Conservation (phyloP, 1,140 invertebrate species). For the Teleopsis dalmanni region DNA sequence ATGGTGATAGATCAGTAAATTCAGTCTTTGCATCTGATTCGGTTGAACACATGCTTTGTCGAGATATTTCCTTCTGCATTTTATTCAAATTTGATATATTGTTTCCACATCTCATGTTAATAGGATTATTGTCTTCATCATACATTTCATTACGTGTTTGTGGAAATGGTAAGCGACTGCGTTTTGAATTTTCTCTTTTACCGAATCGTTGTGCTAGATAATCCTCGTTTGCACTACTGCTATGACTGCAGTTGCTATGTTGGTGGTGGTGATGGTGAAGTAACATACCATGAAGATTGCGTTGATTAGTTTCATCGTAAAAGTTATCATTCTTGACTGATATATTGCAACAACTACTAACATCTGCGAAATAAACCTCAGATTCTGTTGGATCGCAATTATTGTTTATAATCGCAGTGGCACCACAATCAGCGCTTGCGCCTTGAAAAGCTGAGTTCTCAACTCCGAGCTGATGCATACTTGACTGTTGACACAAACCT, state of each 20-base stretch:
- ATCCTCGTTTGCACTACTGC: constrained; percentile 46
- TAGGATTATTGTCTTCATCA: constrained; percentile 26
- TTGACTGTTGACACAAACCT: background rate
- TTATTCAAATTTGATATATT: constrained; percentile 34
- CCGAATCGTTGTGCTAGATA: constrained; percentile 49
- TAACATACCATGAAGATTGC: background rate
- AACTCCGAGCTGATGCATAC: constrained; percentile 19
- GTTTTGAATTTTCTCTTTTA: constrained; percentile 50
- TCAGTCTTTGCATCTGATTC: constrained; percentile 44
- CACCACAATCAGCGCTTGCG: constrained; percentile 21
- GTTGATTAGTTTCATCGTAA: constrained; percentile 32
- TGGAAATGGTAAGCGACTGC: constrained; percentile 52
- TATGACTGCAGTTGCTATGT: constrained; percentile 27
- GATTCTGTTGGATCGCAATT: constrained; percentile 54
- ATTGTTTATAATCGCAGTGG: background rate
- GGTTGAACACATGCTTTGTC: constrained; percentile 47
- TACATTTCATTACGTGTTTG: constrained; percentile 38
- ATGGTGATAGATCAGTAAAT: constrained; percentile 41
- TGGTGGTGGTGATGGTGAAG: constrained; percentile 14
- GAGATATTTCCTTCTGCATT: constrained; percentile 48
- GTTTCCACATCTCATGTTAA: constrained; percentile 9
- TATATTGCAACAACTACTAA: constrained; percentile 74
- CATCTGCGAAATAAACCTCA: constrained; percentile 78
- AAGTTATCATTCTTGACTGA: constrained; percentile 55
- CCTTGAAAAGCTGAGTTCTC: constrained; percentile 37